These are phyloP conservation scores for Phainopepla nitens DNA, from an alignment of 2,113 vertebrate genomes.

Conservation along the genomic window DNA sequence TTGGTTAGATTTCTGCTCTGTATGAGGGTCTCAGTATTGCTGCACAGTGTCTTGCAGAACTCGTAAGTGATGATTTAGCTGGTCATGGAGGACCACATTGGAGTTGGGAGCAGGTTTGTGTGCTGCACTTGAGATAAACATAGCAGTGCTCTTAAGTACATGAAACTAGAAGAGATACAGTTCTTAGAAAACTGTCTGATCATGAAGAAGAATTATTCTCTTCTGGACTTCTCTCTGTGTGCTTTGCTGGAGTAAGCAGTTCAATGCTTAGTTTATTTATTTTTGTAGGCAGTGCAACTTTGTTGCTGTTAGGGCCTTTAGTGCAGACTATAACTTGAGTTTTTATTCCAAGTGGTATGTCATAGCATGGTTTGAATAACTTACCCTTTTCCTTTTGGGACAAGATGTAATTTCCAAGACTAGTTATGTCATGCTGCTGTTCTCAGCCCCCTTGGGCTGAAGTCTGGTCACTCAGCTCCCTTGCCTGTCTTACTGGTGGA, in stretches of 20 bases:
- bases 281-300: not conserved
- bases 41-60: not conserved
- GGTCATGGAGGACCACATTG: accelerated
- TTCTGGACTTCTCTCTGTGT: not conserved
- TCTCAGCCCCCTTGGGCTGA: not conserved
- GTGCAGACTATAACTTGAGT: not conserved
- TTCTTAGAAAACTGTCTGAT: not conserved
- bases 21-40: not conserved
- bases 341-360: not conserved
- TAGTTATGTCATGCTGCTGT: not conserved
- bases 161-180: not conserved
- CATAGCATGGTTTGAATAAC: not conserved
- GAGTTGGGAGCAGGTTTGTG: not conserved
- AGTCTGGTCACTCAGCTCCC: not conserved
- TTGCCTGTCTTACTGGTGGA: not conserved
- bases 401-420: not conserved
- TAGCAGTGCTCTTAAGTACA: not conserved
- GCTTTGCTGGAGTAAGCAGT: not conserved
- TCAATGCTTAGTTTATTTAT: not conserved
- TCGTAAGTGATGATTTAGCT: not conserved
- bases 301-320: not conserved
- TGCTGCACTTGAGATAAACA: not conserved
- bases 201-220: not conserved
- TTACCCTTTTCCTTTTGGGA: not conserved
- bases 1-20: not conserved